Percentiles rank a stretch among this genome's conserved stretches.
These are phyloP conservation scores for Enteromius fasciolatus DNA, from an alignment of 2,797 vertebrate genomes.

Conservation along the genomic window DNA sequence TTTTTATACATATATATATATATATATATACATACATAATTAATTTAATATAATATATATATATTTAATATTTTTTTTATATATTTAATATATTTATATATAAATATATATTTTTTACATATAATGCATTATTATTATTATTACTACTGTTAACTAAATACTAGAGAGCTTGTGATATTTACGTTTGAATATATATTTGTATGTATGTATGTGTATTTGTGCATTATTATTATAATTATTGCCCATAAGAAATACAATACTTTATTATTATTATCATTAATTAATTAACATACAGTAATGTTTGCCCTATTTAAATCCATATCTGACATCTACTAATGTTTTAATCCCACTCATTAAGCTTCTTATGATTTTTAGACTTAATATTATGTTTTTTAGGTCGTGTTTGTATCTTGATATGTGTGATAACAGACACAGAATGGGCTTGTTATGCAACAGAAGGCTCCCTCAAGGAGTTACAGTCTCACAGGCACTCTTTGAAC, in stretches of 20 bases:
- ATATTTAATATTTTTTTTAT: too few relatives aligned
- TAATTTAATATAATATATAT: too few relatives aligned
- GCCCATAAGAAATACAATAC: neutral
- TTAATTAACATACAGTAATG: neutral
- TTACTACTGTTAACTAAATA: too few relatives aligned
- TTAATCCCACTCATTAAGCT: neutral
- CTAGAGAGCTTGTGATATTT: too few relatives aligned
- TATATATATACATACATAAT: neutral
- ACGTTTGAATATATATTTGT: too few relatives aligned
- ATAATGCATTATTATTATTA: too few relatives aligned
- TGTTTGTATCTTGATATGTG: slow-evolving; percentile 1
- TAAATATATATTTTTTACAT: neutral
- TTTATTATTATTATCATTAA: neutral
- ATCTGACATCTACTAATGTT: neutral
- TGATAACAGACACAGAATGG: neutral
- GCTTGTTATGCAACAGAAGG: slow-evolving; percentile 6
- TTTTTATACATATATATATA: too few relatives aligned
- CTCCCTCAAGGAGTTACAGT: neutral
- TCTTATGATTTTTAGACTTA: neutral
- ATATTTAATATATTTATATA: neutral
- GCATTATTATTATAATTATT: neutral
- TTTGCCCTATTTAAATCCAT: neutral
- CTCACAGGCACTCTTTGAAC: slow-evolving; percentile 12
- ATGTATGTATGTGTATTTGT: too few relatives aligned
- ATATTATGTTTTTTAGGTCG: neutral